Base-by-base conservation (phyloP, 1,140 invertebrate species). In the Acyrthosiphon pisum region DNA sequence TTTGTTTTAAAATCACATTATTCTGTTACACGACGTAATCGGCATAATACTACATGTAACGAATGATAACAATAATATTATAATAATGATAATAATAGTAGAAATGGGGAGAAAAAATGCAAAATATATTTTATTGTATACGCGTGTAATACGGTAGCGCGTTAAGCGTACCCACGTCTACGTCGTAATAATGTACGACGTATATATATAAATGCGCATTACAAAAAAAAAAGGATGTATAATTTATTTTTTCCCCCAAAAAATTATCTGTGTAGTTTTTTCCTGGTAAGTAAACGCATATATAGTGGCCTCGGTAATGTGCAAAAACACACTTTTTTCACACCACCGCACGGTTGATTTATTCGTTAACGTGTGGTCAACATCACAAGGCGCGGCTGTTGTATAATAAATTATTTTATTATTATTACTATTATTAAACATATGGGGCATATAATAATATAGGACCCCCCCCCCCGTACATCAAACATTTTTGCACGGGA, bases 261-360 rank as follows among this genome's bases (percentile, higher is more conserved):
- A 56, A 89, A 89, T 56, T 89, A 89, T 53, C 22, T 23, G 8
- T 26, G 11, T 56, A 89, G 50, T 50, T 89, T 88, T 89, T 89
- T 53, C 9, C n/a, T 56, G 22, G 50, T 56, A 41, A 53, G 88
- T 56, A 56, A 56, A 89, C 88, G 56, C 37, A 86, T 48, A 48
- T 48, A 48, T 26, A 53, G 30, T 26, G 4, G n/a, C 22, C 35
- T 18, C 50, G 88, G 88, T 89, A 89, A 89, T 56, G 88, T 53
- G 88, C 48, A 37, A 89, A 53, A 56, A 89, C 50, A 89, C 20
- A 56, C 6, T 89, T 89, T 89, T 88, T 56, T 56, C 50, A 89
- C 88, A 89, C 48, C 48, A 35, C 87, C 50, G 23, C 50, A 37
- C 35, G 88, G 88, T 56, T 89, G 88, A 89, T 89, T 89, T 89